Evolutionary conservation across 2,888 invertebrate genomes (phyloP).

Genomic region (Fragum whitleyi): DNA sequence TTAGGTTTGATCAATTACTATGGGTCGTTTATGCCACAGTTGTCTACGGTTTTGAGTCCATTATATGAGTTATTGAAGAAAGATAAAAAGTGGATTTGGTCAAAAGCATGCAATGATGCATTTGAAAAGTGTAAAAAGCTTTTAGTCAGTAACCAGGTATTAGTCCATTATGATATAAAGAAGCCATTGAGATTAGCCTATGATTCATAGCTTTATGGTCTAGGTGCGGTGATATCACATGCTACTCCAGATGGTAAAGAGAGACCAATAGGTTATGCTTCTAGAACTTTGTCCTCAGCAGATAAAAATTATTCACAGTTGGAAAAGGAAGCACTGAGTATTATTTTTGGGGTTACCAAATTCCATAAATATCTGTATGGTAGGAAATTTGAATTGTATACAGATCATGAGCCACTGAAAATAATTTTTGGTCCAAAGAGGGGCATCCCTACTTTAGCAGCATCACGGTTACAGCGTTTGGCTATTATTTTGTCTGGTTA

Average conservation of each 20-base stretch:
- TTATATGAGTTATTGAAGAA: conserved; percentile 34
- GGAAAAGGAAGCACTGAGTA: conserved; percentile 83
- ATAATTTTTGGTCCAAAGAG: conserved; percentile 80
- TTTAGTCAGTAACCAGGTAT: conserved; percentile 23
- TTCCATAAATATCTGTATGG: conserved; percentile 85
- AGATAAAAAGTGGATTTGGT: conserved; percentile 18
- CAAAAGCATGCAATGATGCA: conserved; percentile 14
- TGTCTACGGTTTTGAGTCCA: conserved; percentile 41
- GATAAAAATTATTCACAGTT: conserved; percentile 79
- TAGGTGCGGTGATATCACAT: conserved; percentile 74
- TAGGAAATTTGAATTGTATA: conserved; percentile 83
- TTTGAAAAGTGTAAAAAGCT: conserved; percentile 28
- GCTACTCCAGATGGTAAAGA: conserved; percentile 80
- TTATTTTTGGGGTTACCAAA: conserved; percentile 77
- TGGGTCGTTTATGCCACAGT: conserved; percentile 42
- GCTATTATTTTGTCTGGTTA: conserved; percentile 79
- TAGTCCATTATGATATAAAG: conserved; percentile 57
- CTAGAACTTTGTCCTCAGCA: conserved; percentile 50
- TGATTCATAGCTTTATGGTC: conserved; percentile 67
- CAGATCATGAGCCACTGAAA: conserved; percentile 70
- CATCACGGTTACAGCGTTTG: conserved; percentile 77
- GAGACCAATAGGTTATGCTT: conserved; percentile 83
- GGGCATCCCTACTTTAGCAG: conserved; percentile 73
- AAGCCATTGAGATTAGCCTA: conserved; percentile 55
- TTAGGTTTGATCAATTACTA: conserved; percentile 54